Base-by-base conservation (phyloP, 2,113 vertebrate genomes). In the Ceratotherium simum region DNA sequence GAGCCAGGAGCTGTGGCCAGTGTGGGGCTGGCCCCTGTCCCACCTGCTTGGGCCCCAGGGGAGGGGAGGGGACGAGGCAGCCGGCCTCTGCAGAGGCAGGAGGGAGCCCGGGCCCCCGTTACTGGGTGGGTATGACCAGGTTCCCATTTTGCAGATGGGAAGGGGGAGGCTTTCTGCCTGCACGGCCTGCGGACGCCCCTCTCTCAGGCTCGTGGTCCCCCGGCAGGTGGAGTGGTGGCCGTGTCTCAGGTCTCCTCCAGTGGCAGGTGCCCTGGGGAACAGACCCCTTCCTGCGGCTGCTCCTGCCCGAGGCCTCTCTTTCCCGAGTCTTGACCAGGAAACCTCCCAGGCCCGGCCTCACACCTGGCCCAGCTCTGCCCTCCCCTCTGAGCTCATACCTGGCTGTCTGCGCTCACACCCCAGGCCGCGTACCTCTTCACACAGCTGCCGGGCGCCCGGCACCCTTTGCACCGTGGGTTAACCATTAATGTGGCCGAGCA, bases 401-500 rank as follows among this genome's bases (percentile, higher is more conserved):
- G 85, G 94, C 72, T 1, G 3, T 51, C 39, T 14, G 5, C 14
- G 16, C 91, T 95, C 80, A 95, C 95, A 91, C 90, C 85, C 85
- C 67, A 65, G 90, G 75, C 90, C 31, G 69, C 86, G 17, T 27
- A n/a, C 14, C 56, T 29, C 51, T 80, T 69, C 60, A 91, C 54
- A 76, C 1, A 3, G 79, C 83, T 13, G 48, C 51, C 0, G 25
- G 90, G 89, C 27, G 48, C 90, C 89, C 48, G 20, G 88, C 94
- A 94, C 83, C 91, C 96, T 97, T 80, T 91, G 95, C 83, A 51
- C 65, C 20, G 18, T 14, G 0, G 27, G 95, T 96, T 94, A 93
- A 92, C 79, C 70, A 70, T 96, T 94, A 96, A 84, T 78, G 27
- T 1, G 2, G 70, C 81, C 6, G 18, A 21, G 51, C 5, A 25